Evolutionary conservation across 2,888 invertebrate species (phyloP).

Genomic region (Nasonia oneida): DNA sequence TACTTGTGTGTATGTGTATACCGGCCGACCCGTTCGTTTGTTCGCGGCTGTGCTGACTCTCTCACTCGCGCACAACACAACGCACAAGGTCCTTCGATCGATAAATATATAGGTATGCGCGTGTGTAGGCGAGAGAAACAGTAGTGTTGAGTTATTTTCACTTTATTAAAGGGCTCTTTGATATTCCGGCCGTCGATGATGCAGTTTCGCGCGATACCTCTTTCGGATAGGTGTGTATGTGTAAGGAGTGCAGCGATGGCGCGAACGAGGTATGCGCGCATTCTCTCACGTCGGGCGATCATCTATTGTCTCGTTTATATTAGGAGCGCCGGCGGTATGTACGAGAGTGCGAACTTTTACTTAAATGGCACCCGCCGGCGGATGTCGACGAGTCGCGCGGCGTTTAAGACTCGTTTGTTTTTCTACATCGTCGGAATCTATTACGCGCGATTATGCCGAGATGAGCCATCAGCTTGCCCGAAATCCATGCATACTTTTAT

Average conservation of each 20-base stretch:
- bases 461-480: neutral
- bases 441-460: neutral
- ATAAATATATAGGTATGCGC: conserved; percentile 64
- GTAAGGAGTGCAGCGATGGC: neutral
- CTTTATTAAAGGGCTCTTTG: conserved; percentile 43
- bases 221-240: neutral
- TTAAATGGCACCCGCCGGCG: neutral
- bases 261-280: neutral
- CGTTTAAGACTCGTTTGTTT: neutral
- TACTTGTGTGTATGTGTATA: conserved; percentile 54
- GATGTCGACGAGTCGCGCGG: neutral
- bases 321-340: neutral
- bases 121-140: neutral
- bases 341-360: neutral
- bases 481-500: conserved; percentile 9
- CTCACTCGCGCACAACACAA: conserved; percentile 67
- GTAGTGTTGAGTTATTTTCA: conserved; percentile 35
- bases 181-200: conserved; percentile 23
- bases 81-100: conserved; percentile 79
- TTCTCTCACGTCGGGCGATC: conserved; percentile 35
- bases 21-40: conserved; percentile 57
- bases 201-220: conserved; percentile 37
- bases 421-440: neutral
- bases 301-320: conserved; percentile 49
- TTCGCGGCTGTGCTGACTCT: conserved; percentile 33